Conservation (phyloP, 1,140 invertebrate genomes). For the Hycleus cichorii region DNA sequence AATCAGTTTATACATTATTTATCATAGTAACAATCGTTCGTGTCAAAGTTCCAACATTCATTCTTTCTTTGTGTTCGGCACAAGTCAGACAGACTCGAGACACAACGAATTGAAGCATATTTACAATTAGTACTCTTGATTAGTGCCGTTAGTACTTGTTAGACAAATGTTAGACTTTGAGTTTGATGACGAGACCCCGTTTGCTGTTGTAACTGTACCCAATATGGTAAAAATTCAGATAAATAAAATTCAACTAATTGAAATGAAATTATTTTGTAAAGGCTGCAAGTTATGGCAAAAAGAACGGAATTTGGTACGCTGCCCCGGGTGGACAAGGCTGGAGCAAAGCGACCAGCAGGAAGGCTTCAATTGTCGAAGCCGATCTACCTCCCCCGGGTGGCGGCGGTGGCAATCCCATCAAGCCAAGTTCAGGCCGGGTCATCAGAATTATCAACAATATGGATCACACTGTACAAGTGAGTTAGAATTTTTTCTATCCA, state of each 20-base stretch:
- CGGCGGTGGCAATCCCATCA: slow-evolving; percentile 50
- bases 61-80: slow-evolving; percentile 12
- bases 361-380: slow-evolving; percentile 67
- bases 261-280: slow-evolving; percentile 30
- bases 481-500: neutral
- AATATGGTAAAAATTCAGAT: slow-evolving; percentile 27
- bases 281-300: slow-evolving; percentile 81
- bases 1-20: slow-evolving; percentile 23
- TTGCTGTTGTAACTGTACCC: slow-evolving; percentile 34
- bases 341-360: slow-evolving; percentile 54
- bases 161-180: slow-evolving; percentile 33
- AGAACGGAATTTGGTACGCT: slow-evolving; percentile 78
- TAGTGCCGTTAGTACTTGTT: neutral
- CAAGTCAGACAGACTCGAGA: neutral
- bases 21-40: slow-evolving; percentile 19
- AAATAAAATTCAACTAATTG: neutral
- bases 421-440: slow-evolving; percentile 73
- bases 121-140: neutral
- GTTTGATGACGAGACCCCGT: slow-evolving; percentile 35
- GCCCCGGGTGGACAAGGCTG: slow-evolving; percentile 52
- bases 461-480: slow-evolving; percentile 82
- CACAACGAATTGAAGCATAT: neutral
- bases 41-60: slow-evolving; percentile 10
- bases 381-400: slow-evolving; percentile 51
- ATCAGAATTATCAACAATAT: slow-evolving; percentile 88